phyloP scores from a whole-genome alignment of 1,140 invertebrate species.

The Heliconius hermathena region DNA sequence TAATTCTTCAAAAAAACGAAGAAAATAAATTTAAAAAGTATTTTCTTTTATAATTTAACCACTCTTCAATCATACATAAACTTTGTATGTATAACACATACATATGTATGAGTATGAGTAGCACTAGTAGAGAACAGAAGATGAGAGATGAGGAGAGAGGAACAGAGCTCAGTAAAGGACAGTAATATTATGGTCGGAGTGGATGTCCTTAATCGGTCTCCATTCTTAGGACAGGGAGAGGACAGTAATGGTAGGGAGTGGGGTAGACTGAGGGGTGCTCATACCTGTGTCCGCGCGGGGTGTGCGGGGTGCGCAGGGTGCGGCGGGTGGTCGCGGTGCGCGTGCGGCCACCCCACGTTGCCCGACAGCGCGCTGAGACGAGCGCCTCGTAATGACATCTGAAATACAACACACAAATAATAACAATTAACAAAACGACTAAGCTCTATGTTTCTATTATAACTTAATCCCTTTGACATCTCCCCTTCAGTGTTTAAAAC shows the following conservation, averaged over 20 bases:
- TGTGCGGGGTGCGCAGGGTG: conserved; percentile 33
- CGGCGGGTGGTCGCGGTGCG: conserved; percentile 45
- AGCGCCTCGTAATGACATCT: conserved; percentile 72
- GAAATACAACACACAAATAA: background rate
- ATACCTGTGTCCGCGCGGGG: conserved; percentile 39
- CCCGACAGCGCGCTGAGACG: conserved; percentile 62
- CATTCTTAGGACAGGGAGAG: background rate
- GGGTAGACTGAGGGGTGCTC: background rate
- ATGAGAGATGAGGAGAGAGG: background rate
- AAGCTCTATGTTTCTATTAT: too few species aligned
- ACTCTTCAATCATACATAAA: background rate
- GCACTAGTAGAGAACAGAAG: background rate
- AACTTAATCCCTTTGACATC: too few species aligned
- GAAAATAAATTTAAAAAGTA: background rate
- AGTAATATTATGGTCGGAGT: background rate
- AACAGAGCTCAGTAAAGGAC: background rate
- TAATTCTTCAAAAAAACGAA: too few species aligned
- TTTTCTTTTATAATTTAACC: background rate
- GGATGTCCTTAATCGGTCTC: too few species aligned
- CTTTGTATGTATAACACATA: too few species aligned
- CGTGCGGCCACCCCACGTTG: conserved; percentile 58
- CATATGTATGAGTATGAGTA: background rate
- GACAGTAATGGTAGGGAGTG: background rate
- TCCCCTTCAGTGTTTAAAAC: too few species aligned
- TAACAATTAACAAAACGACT: background rate